phyloP scores from a whole-genome alignment of 2,113 vertebrate species.

The Charina bottae region DNA sequence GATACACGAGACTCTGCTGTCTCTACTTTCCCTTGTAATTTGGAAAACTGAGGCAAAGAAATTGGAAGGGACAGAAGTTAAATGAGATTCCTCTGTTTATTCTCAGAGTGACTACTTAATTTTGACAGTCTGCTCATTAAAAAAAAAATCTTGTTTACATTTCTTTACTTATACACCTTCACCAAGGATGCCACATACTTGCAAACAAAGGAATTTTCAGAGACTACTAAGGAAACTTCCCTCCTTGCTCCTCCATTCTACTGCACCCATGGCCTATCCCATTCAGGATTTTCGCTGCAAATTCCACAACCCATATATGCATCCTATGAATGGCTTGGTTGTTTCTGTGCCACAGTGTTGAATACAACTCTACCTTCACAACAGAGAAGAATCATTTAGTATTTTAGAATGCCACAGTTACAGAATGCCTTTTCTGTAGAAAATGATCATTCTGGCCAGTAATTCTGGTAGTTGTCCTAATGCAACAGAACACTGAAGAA shows the following conservation, averaged over 20 bases:
- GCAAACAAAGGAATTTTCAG: background rate
- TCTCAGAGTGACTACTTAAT: background rate
- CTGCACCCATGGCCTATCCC: background rate
- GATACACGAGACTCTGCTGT: constrained; percentile 89
- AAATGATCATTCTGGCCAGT: background rate
- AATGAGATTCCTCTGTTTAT: background rate
- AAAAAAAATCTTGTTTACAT: background rate
- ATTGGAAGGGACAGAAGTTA: background rate
- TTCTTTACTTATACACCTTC: background rate
- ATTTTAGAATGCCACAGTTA: background rate
- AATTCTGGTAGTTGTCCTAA: background rate
- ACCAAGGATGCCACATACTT: background rate
- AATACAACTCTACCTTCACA: background rate
- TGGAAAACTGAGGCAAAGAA: constrained; percentile 72
- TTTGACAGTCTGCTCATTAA: background rate
- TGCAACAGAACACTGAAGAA: background rate
- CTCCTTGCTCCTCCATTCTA: background rate
- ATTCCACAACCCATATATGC: background rate
- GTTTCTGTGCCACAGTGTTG: too few species aligned
- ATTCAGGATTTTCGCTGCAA: background rate
- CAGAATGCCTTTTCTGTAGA: background rate
- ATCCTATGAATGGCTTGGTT: background rate
- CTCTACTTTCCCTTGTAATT: constrained; percentile 86
- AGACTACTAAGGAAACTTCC: background rate
- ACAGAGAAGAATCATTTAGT: background rate